Evolutionary conservation across 23 tunicate genomes (phyloP).

Genomic region (Ciona savignyi): DNA sequence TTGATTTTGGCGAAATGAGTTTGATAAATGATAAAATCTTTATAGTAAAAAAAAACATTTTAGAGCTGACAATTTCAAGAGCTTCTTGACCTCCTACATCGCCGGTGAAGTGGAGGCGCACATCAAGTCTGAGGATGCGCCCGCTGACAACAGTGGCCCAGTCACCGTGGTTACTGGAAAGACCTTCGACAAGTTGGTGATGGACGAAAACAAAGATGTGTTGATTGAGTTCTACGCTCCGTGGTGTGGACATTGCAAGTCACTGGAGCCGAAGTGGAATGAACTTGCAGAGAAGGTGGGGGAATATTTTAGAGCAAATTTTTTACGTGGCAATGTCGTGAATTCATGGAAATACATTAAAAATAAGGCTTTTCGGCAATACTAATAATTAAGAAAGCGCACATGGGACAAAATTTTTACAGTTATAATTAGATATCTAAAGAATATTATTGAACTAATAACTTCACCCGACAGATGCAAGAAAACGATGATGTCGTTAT

Average conservation of each 20-base stretch:
- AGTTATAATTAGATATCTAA: background rate
- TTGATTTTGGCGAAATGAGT: no score
- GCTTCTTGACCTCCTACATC: constrained; percentile 39
- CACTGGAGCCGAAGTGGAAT: constrained; percentile 87
- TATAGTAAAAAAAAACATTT: background rate
- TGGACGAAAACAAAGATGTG: constrained; percentile 89
- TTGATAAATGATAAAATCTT: no score
- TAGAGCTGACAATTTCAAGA: constrained; percentile 50
- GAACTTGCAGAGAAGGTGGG: constrained; percentile 92
- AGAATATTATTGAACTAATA: background rate
- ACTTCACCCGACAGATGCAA: constrained; percentile 33
- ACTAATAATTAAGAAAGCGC: no score
- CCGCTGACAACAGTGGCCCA: constrained; percentile 70
- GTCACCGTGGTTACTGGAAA: constrained; percentile 90
- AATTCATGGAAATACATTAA: no score
- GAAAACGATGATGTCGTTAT: constrained; percentile 77
- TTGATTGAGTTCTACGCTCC: constrained; percentile 94
- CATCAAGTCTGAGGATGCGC: constrained; percentile 87
- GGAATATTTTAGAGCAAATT: constrained; percentile 13
- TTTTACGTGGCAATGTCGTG: background rate
- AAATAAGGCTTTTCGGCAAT: no score
- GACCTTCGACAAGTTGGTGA: constrained; percentile 86
- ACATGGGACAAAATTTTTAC: background rate
- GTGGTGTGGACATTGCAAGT: constrained; percentile 98
- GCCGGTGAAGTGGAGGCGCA: constrained; percentile 59